phyloP scores from a whole-genome alignment of 2,113 vertebrate species.

The Oryzias celebensis region DNA sequence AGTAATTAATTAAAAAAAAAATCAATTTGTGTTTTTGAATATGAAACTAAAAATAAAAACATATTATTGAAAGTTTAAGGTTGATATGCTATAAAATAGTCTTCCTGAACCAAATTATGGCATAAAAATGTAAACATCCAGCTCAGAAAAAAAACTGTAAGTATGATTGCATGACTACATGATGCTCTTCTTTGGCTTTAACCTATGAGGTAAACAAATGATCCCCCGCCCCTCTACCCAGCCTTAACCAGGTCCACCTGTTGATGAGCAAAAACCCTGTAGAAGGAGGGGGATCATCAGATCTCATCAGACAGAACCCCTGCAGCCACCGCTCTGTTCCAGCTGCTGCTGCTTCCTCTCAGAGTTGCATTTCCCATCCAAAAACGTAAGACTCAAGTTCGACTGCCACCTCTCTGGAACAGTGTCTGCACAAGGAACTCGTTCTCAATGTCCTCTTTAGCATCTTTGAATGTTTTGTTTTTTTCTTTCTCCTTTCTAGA shows the following conservation, averaged over 20 bases:
- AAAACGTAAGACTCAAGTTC: background rate
- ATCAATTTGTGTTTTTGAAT: too few species aligned
- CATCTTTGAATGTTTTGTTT: background rate
- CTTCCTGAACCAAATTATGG: too few species aligned
- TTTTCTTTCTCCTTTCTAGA: constrained; percentile 27
- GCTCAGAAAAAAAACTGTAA: constrained; percentile 14
- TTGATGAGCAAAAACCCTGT: constrained; percentile 49
- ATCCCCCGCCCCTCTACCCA: background rate
- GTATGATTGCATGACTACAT: constrained; percentile 34
- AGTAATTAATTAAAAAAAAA: too few species aligned
- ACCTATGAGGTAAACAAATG: constrained; percentile 33
- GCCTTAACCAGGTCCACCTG: constrained; percentile 57
- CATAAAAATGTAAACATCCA: background rate
- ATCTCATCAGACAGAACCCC: constrained; percentile 27
- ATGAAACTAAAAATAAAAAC: too few species aligned
- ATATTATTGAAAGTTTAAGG: too few species aligned
- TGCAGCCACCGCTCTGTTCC: constrained; percentile 31
- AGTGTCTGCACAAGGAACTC: background rate
- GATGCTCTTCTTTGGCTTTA: constrained; percentile 31
- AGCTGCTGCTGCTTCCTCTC: constrained; percentile 44
- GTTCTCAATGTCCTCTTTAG: background rate
- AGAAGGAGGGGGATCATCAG: constrained; percentile 42
- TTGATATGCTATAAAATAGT: too few species aligned
- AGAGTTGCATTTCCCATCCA: background rate
- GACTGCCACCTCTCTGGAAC: background rate